Evolutionary conservation across 1,140 invertebrate genomes (phyloP), one percentile per base, ranked within the genome.

Genomic region (Cotesia typhae): DNA sequence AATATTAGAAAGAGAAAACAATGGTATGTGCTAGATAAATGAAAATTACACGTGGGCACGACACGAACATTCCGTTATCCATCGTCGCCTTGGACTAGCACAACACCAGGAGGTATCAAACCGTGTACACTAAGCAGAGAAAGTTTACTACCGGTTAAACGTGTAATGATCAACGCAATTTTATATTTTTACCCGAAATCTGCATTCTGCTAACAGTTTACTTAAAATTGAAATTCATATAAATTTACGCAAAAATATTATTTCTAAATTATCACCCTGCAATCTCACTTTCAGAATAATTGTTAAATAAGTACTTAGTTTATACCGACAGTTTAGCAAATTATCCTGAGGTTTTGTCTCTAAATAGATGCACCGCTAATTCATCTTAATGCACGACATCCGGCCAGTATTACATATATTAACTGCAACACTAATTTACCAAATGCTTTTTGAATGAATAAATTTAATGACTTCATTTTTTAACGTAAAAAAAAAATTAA

Each of bases 301-400:
- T 47, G 10, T 5, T 9, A 47, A 9, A 47, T 47, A 41, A 7
- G 10, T 47, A 47, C 41, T 9, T 47, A 10, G 10, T 2, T 76
- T 75, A 75, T 65, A 52, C 14, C 41, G 12, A 41, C 41, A 70
- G 38, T 38, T 68, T 51, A 20, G 67, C 67, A 73, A 75, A 77
- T 81, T 78, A 81, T 81, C 68, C 77, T 76, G 61, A 65, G 74
- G 74, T 80, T 80, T 81, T 80, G 75, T 72, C 76, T 79, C 74
- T 77, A 80, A 80, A 82, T 80, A 80, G 79, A 78, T 76, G 80
- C 41, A 47, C 77, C 74, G 76, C 74, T 82, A 80, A 82, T 81
- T 82, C 71, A 72, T 77, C 75, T 80, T 79, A 80, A 82, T 79
- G 71, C 72, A 60, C 67, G 70, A 76, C 79, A 79, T 81, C 80